A percentile compares a stretch with the other conserved stretches of the same genome.
Conservation (phyloP, 2,113 vertebrate genomes). For the Bubo scandiacus region DNA sequence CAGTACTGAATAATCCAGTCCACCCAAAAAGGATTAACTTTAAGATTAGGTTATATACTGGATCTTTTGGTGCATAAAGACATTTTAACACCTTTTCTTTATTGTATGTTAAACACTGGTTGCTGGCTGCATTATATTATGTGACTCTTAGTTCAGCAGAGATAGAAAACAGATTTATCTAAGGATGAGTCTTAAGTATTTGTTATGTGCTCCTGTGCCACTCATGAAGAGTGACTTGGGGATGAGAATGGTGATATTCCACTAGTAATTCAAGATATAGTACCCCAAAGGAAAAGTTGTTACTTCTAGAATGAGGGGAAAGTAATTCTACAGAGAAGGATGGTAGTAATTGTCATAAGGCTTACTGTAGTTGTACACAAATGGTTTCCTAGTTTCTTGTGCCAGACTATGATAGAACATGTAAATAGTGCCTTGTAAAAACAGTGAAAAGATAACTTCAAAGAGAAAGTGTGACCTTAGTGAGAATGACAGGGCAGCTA, state of each 20-base stretch:
- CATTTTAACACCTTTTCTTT: background rate
- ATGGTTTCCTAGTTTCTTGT: background rate
- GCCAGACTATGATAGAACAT: background rate
- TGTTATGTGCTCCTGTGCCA: background rate
- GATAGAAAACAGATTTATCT: background rate
- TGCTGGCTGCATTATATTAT: background rate
- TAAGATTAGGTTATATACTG: background rate
- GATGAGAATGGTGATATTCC: background rate
- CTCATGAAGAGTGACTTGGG: background rate
- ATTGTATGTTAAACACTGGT: background rate
- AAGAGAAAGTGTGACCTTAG: background rate
- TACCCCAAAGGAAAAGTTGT: background rate
- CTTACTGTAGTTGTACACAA: background rate
- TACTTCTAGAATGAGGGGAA: background rate
- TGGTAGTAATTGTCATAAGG: background rate
- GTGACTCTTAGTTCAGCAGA: background rate
- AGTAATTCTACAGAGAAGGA: background rate
- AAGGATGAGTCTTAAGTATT: background rate
- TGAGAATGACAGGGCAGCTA: background rate
- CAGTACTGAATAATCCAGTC: background rate
- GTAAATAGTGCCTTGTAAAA: background rate
- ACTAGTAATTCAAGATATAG: background rate
- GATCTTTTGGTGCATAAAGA: background rate
- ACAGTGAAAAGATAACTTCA: background rate
- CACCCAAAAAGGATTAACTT: background rate